phyloP scores from a whole-genome alignment of 2,797 vertebrate genomes.

The Microctenopoma stevenorrisi region DNA sequence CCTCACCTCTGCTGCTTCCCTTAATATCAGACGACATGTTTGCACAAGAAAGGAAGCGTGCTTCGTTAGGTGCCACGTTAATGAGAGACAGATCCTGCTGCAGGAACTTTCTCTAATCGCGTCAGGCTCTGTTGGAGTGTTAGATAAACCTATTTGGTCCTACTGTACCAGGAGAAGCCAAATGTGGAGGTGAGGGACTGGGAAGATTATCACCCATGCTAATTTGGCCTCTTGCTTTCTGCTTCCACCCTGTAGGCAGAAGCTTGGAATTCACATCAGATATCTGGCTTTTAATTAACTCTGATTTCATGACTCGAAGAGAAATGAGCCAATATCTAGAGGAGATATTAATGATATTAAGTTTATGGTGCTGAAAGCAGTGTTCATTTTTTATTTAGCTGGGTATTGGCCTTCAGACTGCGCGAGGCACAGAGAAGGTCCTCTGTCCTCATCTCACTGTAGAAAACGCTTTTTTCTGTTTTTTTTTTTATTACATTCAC shows the following conservation, averaged over 20 bases:
- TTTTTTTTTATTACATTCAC: not conserved
- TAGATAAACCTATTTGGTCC: conserved; percentile 20
- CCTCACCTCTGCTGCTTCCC: conserved; percentile 4
- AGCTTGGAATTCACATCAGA: conserved; percentile 19
- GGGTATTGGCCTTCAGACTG: conserved; percentile 7
- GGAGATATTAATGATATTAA: conserved; percentile 7
- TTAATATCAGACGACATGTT: conserved; percentile 23
- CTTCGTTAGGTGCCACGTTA: conserved; percentile 16
- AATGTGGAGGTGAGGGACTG: conserved; percentile 30
- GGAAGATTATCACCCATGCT: conserved; percentile 20
- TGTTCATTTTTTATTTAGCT: not conserved
- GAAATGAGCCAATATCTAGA: conserved; percentile 2
- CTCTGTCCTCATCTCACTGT: not conserved
- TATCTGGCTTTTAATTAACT: conserved; percentile 21
- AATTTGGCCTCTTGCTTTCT: conserved; percentile 25
- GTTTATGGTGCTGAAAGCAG: conserved; percentile 27
- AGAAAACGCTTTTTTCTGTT: too few species aligned
- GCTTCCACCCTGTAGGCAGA: not conserved
- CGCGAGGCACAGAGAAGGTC: not conserved
- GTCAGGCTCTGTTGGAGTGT: conserved; percentile 11
- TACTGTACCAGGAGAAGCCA: conserved; percentile 17
- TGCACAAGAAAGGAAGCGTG: conserved; percentile 12
- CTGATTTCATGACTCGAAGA: conserved; percentile 30
- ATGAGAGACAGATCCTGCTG: conserved; percentile 34
- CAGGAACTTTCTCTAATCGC: conserved; percentile 41